Conservation (phyloP, 2,888 invertebrate genomes). For the Zonitis immaculata region DNA sequence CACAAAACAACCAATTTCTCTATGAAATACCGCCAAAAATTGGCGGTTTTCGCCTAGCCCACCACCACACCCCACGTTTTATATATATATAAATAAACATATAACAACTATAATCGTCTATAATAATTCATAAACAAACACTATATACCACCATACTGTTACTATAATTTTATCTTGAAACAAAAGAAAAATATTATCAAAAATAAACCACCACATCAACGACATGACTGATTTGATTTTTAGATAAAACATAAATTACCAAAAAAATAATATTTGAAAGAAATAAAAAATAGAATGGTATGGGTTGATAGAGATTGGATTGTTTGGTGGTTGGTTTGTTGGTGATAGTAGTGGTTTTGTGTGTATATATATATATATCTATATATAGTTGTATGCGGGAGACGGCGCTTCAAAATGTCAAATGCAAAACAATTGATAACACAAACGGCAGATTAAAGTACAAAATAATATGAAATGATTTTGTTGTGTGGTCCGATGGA, state of each 20-base stretch:
- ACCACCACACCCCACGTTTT: neutral
- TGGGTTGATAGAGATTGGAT: neutral
- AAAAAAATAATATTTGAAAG: neutral
- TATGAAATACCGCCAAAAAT: conserved; percentile 27
- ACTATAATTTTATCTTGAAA: too few relatives aligned
- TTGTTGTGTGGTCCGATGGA: conserved; percentile 2
- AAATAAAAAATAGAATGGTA: neutral
- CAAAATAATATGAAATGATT: conserved; percentile 5
- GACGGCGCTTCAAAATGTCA: conserved; percentile 15
- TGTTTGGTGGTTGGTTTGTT: conserved; percentile 1
- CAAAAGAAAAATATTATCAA: neutral
- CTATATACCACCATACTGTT: too few relatives aligned
- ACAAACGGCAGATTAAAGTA: conserved; percentile 12
- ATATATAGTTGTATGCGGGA: neutral
- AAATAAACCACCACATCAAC: neutral
- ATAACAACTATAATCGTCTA: neutral
- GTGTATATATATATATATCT: too few relatives aligned
- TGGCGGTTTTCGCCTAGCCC: conserved; percentile 11
- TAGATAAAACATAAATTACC: neutral
- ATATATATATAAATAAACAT: too few relatives aligned
- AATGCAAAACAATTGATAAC: conserved; percentile 14
- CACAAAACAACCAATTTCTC: conserved; percentile 25
- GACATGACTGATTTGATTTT: neutral
- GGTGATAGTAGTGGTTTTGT: neutral
- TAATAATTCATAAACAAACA: neutral